phyloP scores from a whole-genome alignment of 2,888 invertebrate genomes.

The Mimachlamys varia region DNA sequence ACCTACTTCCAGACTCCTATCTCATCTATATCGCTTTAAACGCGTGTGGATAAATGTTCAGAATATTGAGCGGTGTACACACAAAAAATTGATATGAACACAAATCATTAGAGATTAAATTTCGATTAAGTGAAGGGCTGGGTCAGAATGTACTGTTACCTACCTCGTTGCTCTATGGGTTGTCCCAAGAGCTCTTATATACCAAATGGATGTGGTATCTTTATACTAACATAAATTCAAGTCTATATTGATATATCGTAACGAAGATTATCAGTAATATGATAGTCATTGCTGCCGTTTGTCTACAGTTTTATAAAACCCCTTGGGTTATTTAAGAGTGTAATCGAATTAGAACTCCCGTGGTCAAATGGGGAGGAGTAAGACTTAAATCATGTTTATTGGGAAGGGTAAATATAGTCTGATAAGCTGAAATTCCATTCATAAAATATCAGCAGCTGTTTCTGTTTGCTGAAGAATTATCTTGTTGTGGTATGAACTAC shows the following conservation, averaged over 20 bases:
- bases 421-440: slow-evolving; percentile 10
- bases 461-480: background rate
- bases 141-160: slow-evolving; percentile 11
- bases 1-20: background rate
- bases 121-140: slow-evolving; percentile 27
- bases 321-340: background rate
- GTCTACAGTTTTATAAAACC: background rate
- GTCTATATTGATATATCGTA: background rate
- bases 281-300: background rate
- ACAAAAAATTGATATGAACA: background rate
- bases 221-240: no score
- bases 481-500: no score
- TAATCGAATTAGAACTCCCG: background rate
- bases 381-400: background rate
- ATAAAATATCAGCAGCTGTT: slow-evolving; percentile 11
- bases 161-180: background rate
- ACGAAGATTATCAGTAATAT: background rate
- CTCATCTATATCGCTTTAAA: background rate
- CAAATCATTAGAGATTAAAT: background rate
- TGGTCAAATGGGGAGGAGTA: background rate
- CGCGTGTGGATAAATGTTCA: background rate
- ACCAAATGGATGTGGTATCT: no score
- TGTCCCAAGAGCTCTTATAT: background rate
- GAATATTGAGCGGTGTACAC: background rate
- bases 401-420: background rate